Percentiles rank a stretch among this genome's conserved stretches.
Conservation (phyloP, 1,140 invertebrate species). For the Megalopta genalis region DNA sequence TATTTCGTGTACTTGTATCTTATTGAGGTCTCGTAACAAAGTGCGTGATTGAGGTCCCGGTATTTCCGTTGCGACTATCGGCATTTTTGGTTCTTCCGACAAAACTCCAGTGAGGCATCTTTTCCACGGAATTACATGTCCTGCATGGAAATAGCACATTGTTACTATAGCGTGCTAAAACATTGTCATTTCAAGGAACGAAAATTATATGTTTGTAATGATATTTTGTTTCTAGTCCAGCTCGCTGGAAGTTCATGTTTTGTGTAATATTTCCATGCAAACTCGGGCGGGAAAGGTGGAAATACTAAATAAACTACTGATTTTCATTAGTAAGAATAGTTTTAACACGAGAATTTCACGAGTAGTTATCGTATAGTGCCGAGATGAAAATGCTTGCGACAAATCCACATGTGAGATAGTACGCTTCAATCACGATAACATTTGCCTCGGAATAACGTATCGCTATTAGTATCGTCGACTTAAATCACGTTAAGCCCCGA, state of each 20-base stretch:
- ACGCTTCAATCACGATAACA: background rate
- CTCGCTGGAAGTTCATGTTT: no score
- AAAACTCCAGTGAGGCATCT: conserved; percentile 61
- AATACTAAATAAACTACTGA: background rate
- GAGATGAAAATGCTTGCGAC: background rate
- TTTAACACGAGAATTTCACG: background rate
- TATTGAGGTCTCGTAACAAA: conserved; percentile 82
- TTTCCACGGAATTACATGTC: conserved; percentile 32
- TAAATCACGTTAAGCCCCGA: conserved; percentile 20
- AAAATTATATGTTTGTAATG: background rate
- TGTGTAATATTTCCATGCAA: no score
- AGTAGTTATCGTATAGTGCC: background rate
- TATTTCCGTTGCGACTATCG: conserved; percentile 82
- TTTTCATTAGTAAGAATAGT: background rate
- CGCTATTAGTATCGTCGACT: conserved; percentile 1
- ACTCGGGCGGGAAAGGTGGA: background rate
- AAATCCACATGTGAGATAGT: background rate
- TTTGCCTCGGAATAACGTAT: background rate
- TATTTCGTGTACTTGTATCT: conserved; percentile 77
- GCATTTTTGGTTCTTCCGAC: conserved; percentile 81
- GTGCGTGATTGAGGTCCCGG: conserved; percentile 85
- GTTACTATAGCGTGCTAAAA: background rate
- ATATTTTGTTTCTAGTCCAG: background rate
- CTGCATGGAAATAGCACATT: background rate
- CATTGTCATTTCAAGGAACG: background rate